Base-by-base conservation (phyloP, 2,888 invertebrate genomes). In the Smittia aterrima region DNA sequence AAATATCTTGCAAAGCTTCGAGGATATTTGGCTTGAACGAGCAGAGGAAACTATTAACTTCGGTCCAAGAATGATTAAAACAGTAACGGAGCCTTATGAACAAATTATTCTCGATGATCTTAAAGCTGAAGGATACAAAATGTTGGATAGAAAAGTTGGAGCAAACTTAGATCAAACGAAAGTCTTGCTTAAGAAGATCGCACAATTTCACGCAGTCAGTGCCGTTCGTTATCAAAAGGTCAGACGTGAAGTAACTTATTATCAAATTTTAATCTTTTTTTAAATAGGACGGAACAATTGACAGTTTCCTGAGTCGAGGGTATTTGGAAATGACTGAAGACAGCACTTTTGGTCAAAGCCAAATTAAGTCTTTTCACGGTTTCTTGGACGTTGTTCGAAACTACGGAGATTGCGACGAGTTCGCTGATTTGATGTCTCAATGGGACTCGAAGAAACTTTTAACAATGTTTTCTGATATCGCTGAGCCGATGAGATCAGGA, bases 81-180 rank as follows among this genome's bases (percentile, higher is more conserved):
- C 41, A 13, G 25, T 1, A 32, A 18, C 22, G 2, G 41, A 64
- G 1, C 74, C 74, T 47, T 74, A 66, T 20, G 74, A 75, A 22
- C 54, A 62, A 1, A 38, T 75, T 16, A 71, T 75, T 1, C 16
- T 75, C n/a, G 75, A 75, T 41, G 75, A 75, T 25, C 40, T 75
- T 16, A 40, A 41, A n/a, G 41, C 20, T 13, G 27, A 18, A 3
- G 64, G 41, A 1, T 75, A 41, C 38, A 25, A 18, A 11, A 62
- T 75, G 68, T 1, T 62, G 4, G 72, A 75, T n/a, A 47, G 75
- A 22, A 75, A 68, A 47, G 53, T 47, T 18, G 75, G 75, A 18
- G 3, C 62, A 1, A 54, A 25, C 9, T 1, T 64, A 1, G 41
- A 70, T 20, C 70, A 70, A 41, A 11, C 62, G 24, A 72, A 72